phyloP scores from a whole-genome alignment of 2,113 vertebrate genomes.

The Perca fluviatilis region DNA sequence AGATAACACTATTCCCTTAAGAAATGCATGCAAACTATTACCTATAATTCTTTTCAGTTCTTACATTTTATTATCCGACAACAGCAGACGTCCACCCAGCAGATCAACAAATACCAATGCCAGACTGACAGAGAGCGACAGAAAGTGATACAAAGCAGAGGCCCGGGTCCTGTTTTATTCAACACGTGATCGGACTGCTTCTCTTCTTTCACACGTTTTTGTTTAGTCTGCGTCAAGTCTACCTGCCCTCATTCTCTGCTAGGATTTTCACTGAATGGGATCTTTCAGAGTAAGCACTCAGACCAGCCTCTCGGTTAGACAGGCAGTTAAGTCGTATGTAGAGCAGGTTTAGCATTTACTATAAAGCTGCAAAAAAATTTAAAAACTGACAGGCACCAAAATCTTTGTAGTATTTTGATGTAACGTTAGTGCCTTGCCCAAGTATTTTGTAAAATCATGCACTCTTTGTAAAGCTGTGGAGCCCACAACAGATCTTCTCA shows the following conservation, averaged over 20 bases:
- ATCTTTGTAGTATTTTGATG: not conserved
- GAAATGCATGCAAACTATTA: slow-evolving; percentile 1
- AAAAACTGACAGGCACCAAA: not conserved
- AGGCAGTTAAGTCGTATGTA: not conserved
- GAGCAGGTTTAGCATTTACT: slow-evolving; percentile 16
- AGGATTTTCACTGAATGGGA: slow-evolving; percentile 57
- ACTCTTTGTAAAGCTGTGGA: not conserved
- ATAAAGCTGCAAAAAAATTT: slow-evolving; percentile 4
- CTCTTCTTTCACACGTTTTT: slow-evolving; percentile 55
- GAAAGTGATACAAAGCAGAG: slow-evolving; percentile 27
- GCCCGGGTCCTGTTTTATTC: not conserved
- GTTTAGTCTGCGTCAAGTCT: slow-evolving; percentile 68
- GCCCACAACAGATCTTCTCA: not conserved
- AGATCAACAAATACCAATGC: slow-evolving; percentile 15
- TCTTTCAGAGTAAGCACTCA: slow-evolving; percentile 32
- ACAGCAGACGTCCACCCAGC: not conserved
- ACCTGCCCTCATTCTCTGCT: slow-evolving; percentile 35
- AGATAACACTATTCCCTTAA: not conserved
- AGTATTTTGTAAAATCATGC: not conserved
- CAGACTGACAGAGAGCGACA: not conserved
- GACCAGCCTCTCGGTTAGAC: not conserved
- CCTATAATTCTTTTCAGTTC: not conserved
- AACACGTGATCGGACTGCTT: slow-evolving; percentile 36
- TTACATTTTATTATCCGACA: slow-evolving; percentile 1
- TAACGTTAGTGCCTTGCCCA: not conserved